A percentile compares a stretch with the other conserved stretches of the same genome.
phyloP scores from a whole-genome alignment of 2,888 invertebrate species.

The Hydrotaea cyrtoneurina region DNA sequence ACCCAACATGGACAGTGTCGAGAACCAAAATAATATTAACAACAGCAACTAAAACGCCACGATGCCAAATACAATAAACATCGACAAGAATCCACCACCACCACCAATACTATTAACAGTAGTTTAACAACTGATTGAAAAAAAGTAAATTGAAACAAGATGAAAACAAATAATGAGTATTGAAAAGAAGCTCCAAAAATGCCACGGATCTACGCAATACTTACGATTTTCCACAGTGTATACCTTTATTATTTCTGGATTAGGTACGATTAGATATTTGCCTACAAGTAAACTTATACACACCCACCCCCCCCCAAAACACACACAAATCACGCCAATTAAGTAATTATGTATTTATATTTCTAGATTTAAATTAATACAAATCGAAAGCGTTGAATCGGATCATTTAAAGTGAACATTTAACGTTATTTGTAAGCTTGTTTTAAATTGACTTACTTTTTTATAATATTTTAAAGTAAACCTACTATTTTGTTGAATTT shows the following conservation, averaged over 20 bases:
- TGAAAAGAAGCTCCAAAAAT: constrained; percentile 46
- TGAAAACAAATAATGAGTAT: constrained; percentile 28
- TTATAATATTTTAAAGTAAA: constrained; percentile 61
- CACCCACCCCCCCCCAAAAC: constrained; percentile 32
- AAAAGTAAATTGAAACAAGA: constrained; percentile 50
- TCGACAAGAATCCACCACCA: constrained; percentile 57
- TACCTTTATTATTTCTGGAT: constrained; percentile 42
- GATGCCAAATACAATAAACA: constrained; percentile 63
- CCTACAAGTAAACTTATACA: constrained; percentile 32
- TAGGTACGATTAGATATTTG: constrained; percentile 64
- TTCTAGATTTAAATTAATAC: constrained; percentile 69
- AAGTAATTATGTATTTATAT: constrained; percentile 67
- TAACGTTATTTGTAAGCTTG: constrained; percentile 65
- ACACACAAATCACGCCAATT: constrained; percentile 56
- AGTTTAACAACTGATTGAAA: constrained; percentile 57
- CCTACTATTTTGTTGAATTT: constrained; percentile 66
- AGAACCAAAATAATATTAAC: constrained; percentile 78
- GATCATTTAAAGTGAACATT: constrained; percentile 55
- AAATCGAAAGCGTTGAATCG: constrained; percentile 59
- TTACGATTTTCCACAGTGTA: constrained; percentile 45
- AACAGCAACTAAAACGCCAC: constrained; percentile 67
- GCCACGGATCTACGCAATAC: constrained; percentile 56
- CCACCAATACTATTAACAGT: constrained; percentile 41
- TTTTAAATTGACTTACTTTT: constrained; percentile 61
- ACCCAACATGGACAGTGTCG: constrained; percentile 88